Evolutionary conservation across 1,140 invertebrate species (phyloP), one percentile per base, ranked within the genome.

Genomic region (Trichonephila clavipes): DNA sequence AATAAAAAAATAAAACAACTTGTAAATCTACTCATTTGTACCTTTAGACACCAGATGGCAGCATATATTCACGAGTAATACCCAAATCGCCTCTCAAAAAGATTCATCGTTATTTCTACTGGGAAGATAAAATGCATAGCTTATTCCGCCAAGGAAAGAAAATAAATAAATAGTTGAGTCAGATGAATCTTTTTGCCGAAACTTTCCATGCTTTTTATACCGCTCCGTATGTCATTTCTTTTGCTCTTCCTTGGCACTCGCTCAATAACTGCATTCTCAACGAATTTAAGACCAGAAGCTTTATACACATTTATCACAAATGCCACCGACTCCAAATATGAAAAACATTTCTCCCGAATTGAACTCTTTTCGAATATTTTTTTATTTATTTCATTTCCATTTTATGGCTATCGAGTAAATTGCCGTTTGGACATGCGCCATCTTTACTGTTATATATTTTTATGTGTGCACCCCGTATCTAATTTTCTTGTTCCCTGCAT

Each of bases 351-450:
- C 64, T 88, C 51, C 21, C 34, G 86, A 88, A 88, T 89, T 58
- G 66, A 72, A 72, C 88, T 89, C 66, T n/a, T 44, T 88, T 59
- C 58, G 69, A 72, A n/a, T 61, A 40, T 89, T 44, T 34, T 90
- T 90, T 82, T 89, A 40, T 40, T 40, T 77, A 89, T 59, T 82
- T 59, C 58, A 2, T 90, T 40, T 90, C 82, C 40, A 66, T 61
- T 90, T 81, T 62, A 90, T 82, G 72, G 59, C 51, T 21, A 90
- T 90, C 89, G 69, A 82, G 72, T 90, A 90, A 90, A 90, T 90
- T 90, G 72, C 51, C 72, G 89, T 90, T 90, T 90, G 89, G 88
- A 90, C 69, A 59, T 90, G 44, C 72, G 89, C 89, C 72, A 90
- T 90, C 72, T 90, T 90, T 61, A 61, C 40, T 90, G 88, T 90